Evolutionary conservation across 2,797 vertebrate genomes (phyloP).

Genomic region (Helostoma temminkii): DNA sequence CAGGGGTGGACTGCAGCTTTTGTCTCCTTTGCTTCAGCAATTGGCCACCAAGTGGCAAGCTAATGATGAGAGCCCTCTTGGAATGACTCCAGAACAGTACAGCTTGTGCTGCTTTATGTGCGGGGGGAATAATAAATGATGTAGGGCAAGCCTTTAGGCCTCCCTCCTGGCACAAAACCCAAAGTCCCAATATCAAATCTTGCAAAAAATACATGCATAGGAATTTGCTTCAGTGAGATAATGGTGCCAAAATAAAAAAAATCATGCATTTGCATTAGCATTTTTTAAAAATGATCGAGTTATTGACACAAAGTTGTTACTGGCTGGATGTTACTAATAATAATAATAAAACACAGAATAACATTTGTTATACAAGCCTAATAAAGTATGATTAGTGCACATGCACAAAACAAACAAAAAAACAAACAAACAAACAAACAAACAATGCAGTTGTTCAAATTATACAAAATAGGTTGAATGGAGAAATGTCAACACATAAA

Average conservation of each 20-base stretch:
- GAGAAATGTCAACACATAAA: not conserved
- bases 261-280: no score
- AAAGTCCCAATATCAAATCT: conserved; percentile 46
- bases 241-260: conserved; percentile 10
- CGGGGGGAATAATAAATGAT: conserved; percentile 77
- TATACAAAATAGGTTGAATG: no score
- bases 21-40: conserved; percentile 79
- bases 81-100: conserved; percentile 71
- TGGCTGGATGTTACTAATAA: not conserved
- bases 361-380: not conserved
- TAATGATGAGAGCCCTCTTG: conserved; percentile 83
- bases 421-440: not conserved
- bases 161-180: conserved; percentile 65
- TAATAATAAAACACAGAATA: not conserved
- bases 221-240: conserved; percentile 39
- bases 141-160: conserved; percentile 79
- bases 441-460: not conserved
- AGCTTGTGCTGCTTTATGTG: conserved; percentile 72
- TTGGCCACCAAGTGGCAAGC: conserved; percentile 86
- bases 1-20: conserved; percentile 79
- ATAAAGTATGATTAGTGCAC: not conserved
- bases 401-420: not conserved
- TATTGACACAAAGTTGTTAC: not conserved
- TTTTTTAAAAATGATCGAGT: no score
- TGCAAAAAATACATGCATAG: conserved; percentile 31